Evolutionary conservation across 2,113 vertebrate species (phyloP).

Genomic region (Xiphophorus maculatus): DNA sequence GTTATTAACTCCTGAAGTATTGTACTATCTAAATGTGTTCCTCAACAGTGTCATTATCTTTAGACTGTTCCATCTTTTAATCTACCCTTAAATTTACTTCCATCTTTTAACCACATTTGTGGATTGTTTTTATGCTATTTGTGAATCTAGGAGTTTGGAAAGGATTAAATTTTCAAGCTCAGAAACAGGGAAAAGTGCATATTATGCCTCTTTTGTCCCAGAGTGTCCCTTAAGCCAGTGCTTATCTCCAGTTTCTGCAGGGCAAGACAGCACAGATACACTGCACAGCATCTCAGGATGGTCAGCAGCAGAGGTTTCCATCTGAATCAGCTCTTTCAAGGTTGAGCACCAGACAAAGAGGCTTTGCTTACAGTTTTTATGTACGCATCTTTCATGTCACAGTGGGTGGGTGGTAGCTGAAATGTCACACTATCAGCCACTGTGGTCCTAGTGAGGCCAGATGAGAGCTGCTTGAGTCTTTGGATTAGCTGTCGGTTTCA

Average conservation of each 20-base stretch:
- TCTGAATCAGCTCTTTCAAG: slow-evolving; percentile 35
- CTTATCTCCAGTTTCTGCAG: slow-evolving; percentile 49
- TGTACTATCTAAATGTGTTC: slow-evolving; percentile 5
- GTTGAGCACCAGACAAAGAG: slow-evolving; percentile 16
- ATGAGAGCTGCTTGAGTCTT: slow-evolving; percentile 16
- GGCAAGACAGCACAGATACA: slow-evolving; percentile 35
- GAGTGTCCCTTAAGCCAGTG: slow-evolving; percentile 40
- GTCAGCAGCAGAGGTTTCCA: slow-evolving; percentile 40
- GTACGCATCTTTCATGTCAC: slow-evolving; percentile 16
- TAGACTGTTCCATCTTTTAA: background rate
- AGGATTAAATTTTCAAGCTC: slow-evolving; percentile 2
- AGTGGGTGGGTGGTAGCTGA: slow-evolving; percentile 5
- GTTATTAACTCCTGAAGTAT: slow-evolving; percentile 12
- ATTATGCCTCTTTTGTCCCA: slow-evolving; percentile 35
- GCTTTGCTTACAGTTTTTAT: slow-evolving; percentile 32
- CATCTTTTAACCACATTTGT: slow-evolving; percentile 5
- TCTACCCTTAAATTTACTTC: background rate
- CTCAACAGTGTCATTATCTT: background rate
- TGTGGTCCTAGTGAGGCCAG: slow-evolving; percentile 10
- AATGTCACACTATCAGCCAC: slow-evolving; percentile 31
- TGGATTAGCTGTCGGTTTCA: slow-evolving; percentile 13
- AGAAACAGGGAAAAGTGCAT: background rate
- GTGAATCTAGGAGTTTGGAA: background rate
- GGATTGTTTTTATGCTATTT: background rate
- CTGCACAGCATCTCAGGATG: slow-evolving; percentile 29